Evolutionary conservation across 2,113 vertebrate genomes (phyloP).

Genomic region (Numenius arquata): DNA sequence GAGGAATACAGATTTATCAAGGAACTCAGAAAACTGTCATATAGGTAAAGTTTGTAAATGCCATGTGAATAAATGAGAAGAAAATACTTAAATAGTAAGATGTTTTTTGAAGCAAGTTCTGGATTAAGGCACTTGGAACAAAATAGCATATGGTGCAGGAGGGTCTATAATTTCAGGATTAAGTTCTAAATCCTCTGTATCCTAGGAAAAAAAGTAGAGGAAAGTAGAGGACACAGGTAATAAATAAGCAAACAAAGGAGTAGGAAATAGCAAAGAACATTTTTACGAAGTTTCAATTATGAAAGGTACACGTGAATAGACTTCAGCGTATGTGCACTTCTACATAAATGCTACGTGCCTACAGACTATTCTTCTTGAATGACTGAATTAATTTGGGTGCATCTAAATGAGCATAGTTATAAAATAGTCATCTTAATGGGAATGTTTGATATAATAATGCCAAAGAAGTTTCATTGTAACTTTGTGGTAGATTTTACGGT

Average conservation of each 20-base stretch:
- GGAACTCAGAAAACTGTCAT: not conserved
- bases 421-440: not conserved
- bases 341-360: not conserved
- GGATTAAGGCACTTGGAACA: not conserved
- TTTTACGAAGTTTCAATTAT: not conserved
- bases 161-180: not conserved
- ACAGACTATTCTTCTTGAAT: not conserved
- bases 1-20: not conserved
- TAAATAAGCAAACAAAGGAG: not conserved
- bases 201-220: not conserved
- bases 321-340: not conserved
- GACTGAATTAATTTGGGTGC: not conserved
- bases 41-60: not conserved
- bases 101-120: not conserved
- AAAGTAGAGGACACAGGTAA: not conserved
- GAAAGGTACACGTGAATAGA: not conserved
- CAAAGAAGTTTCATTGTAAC: not conserved
- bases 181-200: not conserved
- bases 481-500: not conserved
- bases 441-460: not conserved
- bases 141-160: not conserved
- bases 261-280: not conserved
- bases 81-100: not conserved
- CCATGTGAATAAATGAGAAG: not conserved
- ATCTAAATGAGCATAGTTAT: not conserved